Percentiles rank a stretch among this genome's conserved stretches.
Evolutionary conservation across 2,113 vertebrate genomes (phyloP).

Genomic region (Tragulus kanchil): DNA sequence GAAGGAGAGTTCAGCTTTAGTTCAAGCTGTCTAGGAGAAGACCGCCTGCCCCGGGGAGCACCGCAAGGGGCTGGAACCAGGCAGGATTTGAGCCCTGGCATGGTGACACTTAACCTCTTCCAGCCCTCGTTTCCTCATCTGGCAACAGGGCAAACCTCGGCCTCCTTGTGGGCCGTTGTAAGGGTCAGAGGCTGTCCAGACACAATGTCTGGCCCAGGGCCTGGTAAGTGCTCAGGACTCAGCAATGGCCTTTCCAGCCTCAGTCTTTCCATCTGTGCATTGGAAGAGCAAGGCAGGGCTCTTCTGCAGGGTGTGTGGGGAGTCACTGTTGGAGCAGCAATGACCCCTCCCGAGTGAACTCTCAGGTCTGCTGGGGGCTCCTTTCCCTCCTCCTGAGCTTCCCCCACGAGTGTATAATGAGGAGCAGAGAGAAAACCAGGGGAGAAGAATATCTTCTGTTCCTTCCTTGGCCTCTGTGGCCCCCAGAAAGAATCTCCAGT

Average conservation of each 20-base stretch:
- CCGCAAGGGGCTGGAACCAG: background rate
- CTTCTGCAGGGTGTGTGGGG: background rate
- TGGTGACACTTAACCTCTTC: background rate
- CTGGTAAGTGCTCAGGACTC: background rate
- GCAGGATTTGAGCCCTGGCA: background rate
- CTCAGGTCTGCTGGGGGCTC: background rate
- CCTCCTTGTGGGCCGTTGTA: background rate
- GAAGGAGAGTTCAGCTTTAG: background rate
- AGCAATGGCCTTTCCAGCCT: background rate
- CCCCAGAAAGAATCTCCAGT: background rate
- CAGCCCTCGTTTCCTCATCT: background rate
- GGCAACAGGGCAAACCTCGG: background rate
- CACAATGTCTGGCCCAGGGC: background rate
- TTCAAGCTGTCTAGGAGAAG: background rate
- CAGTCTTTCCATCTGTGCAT: background rate
- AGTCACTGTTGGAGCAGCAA: background rate
- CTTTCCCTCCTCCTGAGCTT: background rate
- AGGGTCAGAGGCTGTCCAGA: background rate
- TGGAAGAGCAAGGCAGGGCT: background rate
- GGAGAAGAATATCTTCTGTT: background rate
- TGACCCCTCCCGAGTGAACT: background rate
- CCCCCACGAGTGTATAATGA: background rate
- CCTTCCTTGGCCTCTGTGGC: background rate
- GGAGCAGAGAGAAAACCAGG: background rate
- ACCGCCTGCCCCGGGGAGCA: background rate